Evolutionary conservation across 1,140 invertebrate genomes (phyloP).

Genomic region (Euura lappo): DNA sequence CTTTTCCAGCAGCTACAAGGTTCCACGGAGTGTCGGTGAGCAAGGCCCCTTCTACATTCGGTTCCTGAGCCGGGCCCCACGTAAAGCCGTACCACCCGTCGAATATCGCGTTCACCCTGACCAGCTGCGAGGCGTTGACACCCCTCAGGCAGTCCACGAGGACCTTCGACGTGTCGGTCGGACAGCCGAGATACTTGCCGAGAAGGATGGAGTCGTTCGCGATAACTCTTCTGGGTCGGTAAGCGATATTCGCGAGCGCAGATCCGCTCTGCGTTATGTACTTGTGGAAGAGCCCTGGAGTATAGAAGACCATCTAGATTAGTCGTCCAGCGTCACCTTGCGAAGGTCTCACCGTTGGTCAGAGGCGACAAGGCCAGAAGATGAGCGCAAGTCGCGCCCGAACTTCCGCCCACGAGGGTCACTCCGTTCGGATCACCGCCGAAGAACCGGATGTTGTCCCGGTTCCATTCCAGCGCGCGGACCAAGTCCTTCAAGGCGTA

Average conservation of each 20-base stretch:
- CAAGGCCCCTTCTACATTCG: neutral
- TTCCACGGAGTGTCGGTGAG: neutral
- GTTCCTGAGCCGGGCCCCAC: neutral
- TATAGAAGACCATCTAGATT: neutral
- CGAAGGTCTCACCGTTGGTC: conserved; percentile 18
- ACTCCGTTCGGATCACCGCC: conserved; percentile 70
- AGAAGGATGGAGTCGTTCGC: neutral
- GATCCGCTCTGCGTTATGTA: neutral
- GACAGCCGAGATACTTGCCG: neutral
- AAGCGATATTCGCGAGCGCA: neutral
- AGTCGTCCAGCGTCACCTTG: neutral
- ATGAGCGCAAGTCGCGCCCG: conserved; percentile 61
- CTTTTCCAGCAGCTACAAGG: neutral
- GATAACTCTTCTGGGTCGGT: neutral
- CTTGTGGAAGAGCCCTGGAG: neutral
- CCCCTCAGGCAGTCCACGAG: neutral
- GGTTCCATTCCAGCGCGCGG: conserved; percentile 68
- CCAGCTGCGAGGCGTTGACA: neutral
- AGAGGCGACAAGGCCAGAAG: conserved; percentile 56
- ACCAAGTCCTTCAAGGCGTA: conserved; percentile 71
- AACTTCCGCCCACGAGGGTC: conserved; percentile 66
- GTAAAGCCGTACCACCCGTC: neutral
- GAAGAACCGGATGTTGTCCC: conserved; percentile 69
- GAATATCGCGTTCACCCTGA: neutral
- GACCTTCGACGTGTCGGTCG: neutral